These are phyloP conservation scores for Embiotoca jacksoni DNA, from an alignment of 2,113 vertebrate genomes.

Conservation along the genomic window DNA sequence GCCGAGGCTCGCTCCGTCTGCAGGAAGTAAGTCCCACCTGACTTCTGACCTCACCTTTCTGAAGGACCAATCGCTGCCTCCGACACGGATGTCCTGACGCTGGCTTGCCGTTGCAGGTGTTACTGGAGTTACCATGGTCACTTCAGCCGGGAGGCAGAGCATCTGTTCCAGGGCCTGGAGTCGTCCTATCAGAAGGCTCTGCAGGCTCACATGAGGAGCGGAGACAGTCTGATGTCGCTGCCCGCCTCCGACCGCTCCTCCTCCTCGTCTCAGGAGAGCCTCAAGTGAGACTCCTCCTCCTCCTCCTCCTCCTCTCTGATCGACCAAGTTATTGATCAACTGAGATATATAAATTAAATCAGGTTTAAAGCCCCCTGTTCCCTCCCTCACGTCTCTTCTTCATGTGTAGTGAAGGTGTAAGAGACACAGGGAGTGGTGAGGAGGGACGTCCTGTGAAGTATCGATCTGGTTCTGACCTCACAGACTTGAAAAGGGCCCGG, in stretches of 20 bases:
- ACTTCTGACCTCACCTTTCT: too few species aligned
- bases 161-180: conserved; percentile 92
- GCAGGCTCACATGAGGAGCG: conserved; percentile 91
- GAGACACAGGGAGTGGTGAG: too few species aligned
- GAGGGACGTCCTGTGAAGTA: too few species aligned
- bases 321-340: background rate
- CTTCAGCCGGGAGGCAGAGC: conserved; percentile 93
- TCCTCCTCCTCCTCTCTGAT: background rate
- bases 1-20: conserved; percentile 94
- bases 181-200: conserved; percentile 94
- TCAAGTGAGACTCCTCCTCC: conserved; percentile 88
- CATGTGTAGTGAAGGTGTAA: too few species aligned
- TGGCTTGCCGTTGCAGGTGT: conserved; percentile 83
- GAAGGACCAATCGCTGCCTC: too few species aligned
- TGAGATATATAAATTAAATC: too few species aligned
- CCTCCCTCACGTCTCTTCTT: too few species aligned
- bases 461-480: too few species aligned
- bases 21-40: conserved; percentile 88
- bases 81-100: too few species aligned
- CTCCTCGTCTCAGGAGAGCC: conserved; percentile 96
- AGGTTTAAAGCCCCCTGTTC: too few species aligned
- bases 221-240: conserved; percentile 90
- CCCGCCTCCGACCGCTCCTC: conserved; percentile 95
- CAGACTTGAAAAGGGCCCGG: too few species aligned
- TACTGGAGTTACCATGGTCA: conserved; percentile 93